Conservation (phyloP, 2,113 vertebrate genomes). For the Sapayoa aenigma region DNA sequence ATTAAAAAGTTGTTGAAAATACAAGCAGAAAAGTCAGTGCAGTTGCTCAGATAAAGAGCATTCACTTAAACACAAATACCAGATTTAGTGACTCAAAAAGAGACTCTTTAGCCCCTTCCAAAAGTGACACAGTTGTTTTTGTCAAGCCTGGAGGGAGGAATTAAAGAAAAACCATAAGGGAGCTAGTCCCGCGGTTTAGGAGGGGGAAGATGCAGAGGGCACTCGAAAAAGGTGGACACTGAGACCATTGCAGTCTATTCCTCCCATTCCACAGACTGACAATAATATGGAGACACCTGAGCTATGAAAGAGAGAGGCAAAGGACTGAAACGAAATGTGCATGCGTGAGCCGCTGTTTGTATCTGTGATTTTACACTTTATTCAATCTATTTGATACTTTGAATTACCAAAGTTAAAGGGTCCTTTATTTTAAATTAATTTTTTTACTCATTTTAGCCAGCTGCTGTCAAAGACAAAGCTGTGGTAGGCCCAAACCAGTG, state of each 20-base stretch:
- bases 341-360: neutral
- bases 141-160: neutral
- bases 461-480: neutral
- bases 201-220: neutral
- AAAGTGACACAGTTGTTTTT: neutral
- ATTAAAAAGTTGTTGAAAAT: neutral
- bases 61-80: neutral
- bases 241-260: neutral
- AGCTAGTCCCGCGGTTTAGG: neutral
- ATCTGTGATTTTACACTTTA: neutral
- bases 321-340: neutral
- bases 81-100: neutral
- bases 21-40: neutral
- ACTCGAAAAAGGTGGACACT: neutral
- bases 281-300: neutral
- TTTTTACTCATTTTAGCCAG: conserved; percentile 2
- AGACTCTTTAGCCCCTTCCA: neutral
- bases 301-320: conserved; percentile 27
- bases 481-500: neutral
- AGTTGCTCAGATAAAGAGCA: neutral
- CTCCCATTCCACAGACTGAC: neutral
- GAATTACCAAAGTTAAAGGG: neutral
- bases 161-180: neutral
- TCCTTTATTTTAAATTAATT: neutral
- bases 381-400: neutral